Percentiles rank a stretch among this genome's conserved stretches.
These are phyloP conservation scores for Criorhina ranunculi DNA, from an alignment of 2,888 invertebrate genomes.

Conservation along the genomic window DNA sequence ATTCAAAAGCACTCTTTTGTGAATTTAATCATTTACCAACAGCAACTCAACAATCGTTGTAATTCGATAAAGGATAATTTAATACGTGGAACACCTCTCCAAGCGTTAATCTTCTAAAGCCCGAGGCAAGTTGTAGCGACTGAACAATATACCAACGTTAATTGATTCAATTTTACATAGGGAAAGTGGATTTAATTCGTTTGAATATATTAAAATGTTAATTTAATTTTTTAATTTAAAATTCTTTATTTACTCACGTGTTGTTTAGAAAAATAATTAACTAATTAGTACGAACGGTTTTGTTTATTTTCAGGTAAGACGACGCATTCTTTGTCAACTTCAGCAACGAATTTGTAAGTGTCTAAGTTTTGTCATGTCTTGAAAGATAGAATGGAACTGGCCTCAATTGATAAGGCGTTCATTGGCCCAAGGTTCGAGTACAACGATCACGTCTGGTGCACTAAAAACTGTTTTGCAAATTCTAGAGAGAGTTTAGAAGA, in stretches of 20 bases:
- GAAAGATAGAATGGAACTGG: too few relatives aligned
- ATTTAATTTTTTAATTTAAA: not conserved
- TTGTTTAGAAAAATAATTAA: not conserved
- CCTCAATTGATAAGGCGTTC: too few relatives aligned
- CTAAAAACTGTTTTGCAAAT: too few relatives aligned
- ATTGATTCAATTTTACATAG: not conserved
- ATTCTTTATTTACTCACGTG: not conserved
- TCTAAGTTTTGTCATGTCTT: not conserved
- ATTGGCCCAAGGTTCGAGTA: too few relatives aligned
- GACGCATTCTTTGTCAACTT: not conserved
- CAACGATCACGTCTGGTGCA: too few relatives aligned
- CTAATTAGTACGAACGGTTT: not conserved
- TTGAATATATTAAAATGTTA: not conserved
- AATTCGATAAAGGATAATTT: not conserved
- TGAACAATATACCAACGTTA: not conserved
- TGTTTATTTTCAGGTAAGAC: slow-evolving; percentile 6
- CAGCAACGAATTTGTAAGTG: not conserved
- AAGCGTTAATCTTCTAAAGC: not conserved
- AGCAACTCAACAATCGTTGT: not conserved
- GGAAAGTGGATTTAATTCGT: not conserved
- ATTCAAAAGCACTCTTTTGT: too few relatives aligned
- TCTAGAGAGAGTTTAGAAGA: too few relatives aligned
- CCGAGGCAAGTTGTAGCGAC: not conserved
- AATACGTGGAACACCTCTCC: not conserved
- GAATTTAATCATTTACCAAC: too few relatives aligned